phyloP scores from a whole-genome alignment of 2,113 vertebrate species.

The Elephantulus edwardii region DNA sequence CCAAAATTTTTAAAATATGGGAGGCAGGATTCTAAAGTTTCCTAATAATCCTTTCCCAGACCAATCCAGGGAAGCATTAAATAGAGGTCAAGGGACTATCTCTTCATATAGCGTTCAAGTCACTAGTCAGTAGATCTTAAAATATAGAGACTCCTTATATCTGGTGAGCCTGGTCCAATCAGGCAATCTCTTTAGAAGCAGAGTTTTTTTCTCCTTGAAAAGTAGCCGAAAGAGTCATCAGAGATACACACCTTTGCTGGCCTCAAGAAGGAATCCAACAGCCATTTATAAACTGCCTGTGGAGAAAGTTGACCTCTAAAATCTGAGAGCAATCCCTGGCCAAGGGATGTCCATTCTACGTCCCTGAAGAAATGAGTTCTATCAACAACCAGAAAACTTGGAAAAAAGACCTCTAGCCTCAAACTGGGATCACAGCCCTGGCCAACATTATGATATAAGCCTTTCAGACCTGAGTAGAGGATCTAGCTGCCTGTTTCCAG shows the following conservation, averaged over 20 bases:
- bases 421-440: not conserved
- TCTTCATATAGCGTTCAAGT: not conserved
- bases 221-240: not conserved
- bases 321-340: not conserved
- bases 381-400: not conserved
- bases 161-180: not conserved
- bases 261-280: not conserved
- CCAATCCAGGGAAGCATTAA: not conserved
- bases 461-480: conserved; percentile 60
- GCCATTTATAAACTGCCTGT: not conserved
- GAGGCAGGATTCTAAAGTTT: not conserved
- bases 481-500: not conserved
- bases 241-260: not conserved
- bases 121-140: not conserved
- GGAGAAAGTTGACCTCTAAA: not conserved
- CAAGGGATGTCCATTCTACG: not conserved
- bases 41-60: not conserved
- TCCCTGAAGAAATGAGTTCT: not conserved
- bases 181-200: not conserved
- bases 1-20: conserved; percentile 33
- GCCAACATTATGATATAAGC: not conserved
- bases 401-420: not conserved
- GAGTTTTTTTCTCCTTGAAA: not conserved
- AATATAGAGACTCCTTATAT: rapidly evolving
- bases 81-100: not conserved